Conservation (phyloP, 1,140 invertebrate species). For the Calliopsis andreniformis region DNA sequence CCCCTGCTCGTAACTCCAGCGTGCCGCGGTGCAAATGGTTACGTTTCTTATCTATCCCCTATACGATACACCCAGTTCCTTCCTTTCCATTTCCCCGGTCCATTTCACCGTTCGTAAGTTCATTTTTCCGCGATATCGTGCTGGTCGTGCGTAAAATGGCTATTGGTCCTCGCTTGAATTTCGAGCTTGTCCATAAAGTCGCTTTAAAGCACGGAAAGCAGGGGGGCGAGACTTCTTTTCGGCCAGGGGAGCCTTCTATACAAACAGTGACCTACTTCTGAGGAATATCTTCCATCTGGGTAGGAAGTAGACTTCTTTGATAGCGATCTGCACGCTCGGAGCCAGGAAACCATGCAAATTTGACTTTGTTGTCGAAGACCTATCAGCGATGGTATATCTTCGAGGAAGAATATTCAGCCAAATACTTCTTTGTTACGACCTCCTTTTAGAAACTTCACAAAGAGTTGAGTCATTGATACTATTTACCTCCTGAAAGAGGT, state of each 20-base stretch:
- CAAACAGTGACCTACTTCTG: constrained; percentile 41
- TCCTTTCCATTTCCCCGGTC: constrained; percentile 34
- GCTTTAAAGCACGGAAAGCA: constrained; percentile 49
- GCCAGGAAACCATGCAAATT: constrained; percentile 13
- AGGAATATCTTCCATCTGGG: constrained; percentile 47
- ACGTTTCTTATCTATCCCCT: constrained; percentile 44
- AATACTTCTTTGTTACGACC: constrained; percentile 4
- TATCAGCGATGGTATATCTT: constrained; percentile 4
- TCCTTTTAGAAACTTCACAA: too few species aligned
- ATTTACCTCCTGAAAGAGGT: too few species aligned
- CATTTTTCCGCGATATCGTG: constrained; percentile 52
- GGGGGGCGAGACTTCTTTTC: not conserved
- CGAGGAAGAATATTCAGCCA: not conserved
- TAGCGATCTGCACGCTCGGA: not conserved
- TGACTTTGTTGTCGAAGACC: not conserved
- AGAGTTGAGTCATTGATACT: too few species aligned
- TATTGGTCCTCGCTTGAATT: constrained; percentile 37
- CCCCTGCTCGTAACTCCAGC: not conserved
- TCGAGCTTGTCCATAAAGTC: constrained; percentile 52
- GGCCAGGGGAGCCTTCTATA: constrained; percentile 40
- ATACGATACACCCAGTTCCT: constrained; percentile 35
- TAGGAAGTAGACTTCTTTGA: not conserved
- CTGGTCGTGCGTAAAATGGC: constrained; percentile 45
- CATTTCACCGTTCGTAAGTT: constrained; percentile 49
- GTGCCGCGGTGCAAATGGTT: constrained; percentile 36